These are phyloP conservation scores for Stegostoma tigrinum DNA, from an alignment of 2,113 vertebrate species.

Conservation along the genomic window DNA sequence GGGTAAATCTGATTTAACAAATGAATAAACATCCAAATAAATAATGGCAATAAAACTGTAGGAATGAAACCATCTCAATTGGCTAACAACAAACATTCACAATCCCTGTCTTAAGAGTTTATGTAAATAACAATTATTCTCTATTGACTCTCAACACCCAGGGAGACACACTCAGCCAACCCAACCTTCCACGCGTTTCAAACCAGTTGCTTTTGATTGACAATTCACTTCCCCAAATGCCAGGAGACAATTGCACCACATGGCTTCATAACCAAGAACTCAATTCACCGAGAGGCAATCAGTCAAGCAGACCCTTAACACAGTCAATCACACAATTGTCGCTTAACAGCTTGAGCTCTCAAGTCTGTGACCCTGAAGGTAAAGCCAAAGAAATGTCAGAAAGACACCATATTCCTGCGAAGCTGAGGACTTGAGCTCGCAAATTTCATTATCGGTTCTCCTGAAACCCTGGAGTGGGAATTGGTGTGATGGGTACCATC, in stretches of 20 bases:
- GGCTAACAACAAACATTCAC: background rate
- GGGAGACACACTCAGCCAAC: background rate
- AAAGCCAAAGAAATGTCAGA: too few relatives aligned
- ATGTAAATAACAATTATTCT: background rate
- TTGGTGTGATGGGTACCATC: too few relatives aligned
- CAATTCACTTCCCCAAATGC: background rate
- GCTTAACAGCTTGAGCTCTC: background rate
- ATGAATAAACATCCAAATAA: background rate
- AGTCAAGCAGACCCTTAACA: background rate
- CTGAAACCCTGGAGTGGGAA: background rate
- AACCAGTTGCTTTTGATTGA: background rate
- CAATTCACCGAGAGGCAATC: background rate
- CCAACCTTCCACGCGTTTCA: background rate
- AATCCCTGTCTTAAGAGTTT: background rate
- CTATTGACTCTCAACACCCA: background rate
- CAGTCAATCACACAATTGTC: background rate
- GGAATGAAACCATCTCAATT: background rate
- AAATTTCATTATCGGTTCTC: background rate
- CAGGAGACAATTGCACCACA: background rate
- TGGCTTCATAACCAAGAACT: background rate
- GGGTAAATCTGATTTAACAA: background rate
- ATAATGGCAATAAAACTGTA: background rate
- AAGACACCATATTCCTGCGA: background rate
- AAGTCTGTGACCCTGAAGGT: background rate
- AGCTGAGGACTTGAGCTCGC: background rate